These are phyloP conservation scores for Blastomussa wellsi DNA, from an alignment of 92 coral and sea anemone species.

Conservation along the genomic window DNA sequence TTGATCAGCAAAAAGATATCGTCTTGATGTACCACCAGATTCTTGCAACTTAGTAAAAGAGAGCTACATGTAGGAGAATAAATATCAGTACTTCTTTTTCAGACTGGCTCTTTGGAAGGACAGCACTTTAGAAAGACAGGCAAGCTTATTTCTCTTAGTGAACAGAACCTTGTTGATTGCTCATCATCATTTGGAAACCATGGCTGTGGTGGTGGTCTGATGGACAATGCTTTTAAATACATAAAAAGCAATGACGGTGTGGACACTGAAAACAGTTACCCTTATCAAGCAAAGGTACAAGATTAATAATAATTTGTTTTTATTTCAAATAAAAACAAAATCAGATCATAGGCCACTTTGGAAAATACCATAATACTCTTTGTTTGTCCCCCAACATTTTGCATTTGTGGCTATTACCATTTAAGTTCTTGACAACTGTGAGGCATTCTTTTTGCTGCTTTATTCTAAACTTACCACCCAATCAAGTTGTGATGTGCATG, in stretches of 20 bases:
- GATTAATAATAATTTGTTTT: no score
- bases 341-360: no score
- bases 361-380: no score
- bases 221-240: conserved; percentile 84
- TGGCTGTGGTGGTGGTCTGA: conserved; percentile 88
- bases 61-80: not conserved
- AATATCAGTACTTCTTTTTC: not conserved
- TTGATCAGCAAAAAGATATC: not conserved
- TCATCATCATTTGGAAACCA: conserved; percentile 70
- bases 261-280: conserved; percentile 77
- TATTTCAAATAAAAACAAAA: no score
- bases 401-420: no score
- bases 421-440: no score
- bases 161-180: conserved; percentile 85
- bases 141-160: conserved; percentile 83
- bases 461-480: no score
- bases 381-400: no score
- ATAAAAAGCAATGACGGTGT: conserved; percentile 73
- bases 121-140: conserved; percentile 89
- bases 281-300: conserved; percentile 62
- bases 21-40: not conserved
- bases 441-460: no score
- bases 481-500: no score
- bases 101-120: conserved; percentile 91
- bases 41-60: not conserved